Conservation (phyloP, 2,888 invertebrate species). For the Thymelicus acteon region DNA sequence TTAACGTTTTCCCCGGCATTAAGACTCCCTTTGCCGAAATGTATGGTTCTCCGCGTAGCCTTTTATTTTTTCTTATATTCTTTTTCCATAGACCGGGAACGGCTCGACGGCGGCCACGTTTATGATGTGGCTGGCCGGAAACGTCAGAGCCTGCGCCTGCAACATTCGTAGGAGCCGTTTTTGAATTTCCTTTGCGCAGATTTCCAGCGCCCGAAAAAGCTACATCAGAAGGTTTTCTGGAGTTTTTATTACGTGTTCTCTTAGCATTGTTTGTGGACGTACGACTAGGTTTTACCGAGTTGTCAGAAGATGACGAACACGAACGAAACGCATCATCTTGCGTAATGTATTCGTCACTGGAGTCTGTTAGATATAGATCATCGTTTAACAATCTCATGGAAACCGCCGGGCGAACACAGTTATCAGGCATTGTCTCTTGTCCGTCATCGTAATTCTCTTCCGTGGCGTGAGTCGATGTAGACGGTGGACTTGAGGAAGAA, state of each 20-base stretch:
- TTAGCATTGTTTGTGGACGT: background rate
- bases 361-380: background rate
- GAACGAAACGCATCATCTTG: background rate
- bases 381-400: background rate
- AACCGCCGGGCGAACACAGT: background rate
- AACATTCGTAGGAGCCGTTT: background rate
- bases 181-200: no score
- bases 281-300: background rate
- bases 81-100: constrained; percentile 41
- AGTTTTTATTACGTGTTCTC: no score
- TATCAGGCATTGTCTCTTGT: background rate
- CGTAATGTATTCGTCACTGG: background rate
- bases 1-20: constrained; percentile 40
- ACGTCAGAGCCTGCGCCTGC: background rate
- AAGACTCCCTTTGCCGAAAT: constrained; percentile 39
- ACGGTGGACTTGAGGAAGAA: background rate
- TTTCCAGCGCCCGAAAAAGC: no score
- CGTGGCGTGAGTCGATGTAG: background rate
- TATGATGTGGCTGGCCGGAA: background rate
- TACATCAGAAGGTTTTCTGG: no score
- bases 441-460: background rate
- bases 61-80: constrained; percentile 40
- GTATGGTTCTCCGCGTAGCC: constrained; percentile 43
- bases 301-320: background rate
- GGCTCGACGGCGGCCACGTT: constrained; percentile 31